phyloP scores from a whole-genome alignment of 2,888 invertebrate species.

The Dastarcus helophoroides region DNA sequence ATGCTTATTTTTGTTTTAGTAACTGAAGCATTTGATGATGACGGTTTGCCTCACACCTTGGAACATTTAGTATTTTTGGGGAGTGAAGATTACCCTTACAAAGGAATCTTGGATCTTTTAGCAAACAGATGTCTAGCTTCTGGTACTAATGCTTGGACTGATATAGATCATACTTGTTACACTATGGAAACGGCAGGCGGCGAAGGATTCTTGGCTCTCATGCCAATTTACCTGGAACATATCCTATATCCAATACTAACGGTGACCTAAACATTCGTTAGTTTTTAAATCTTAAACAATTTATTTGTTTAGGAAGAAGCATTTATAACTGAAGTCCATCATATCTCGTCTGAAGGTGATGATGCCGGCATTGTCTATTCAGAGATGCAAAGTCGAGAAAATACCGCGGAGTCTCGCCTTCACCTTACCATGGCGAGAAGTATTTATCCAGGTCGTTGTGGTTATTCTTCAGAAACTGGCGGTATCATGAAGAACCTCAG shows the following conservation, averaged over 20 bases:
- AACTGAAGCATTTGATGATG: slow-evolving; percentile 84
- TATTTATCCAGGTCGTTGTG: slow-evolving; percentile 70
- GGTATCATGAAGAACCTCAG: slow-evolving; percentile 76
- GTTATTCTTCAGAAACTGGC: slow-evolving; percentile 77
- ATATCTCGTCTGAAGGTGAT: slow-evolving; percentile 76
- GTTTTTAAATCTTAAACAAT: background rate
- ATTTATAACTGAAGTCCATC: slow-evolving; percentile 84
- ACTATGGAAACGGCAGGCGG: slow-evolving; percentile 79
- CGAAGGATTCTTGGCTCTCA: slow-evolving; percentile 75
- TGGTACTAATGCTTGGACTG: slow-evolving; percentile 88
- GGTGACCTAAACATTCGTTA: slow-evolving; percentile 34
- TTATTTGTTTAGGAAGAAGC: slow-evolving; percentile 52
- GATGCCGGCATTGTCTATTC: slow-evolving; percentile 94
- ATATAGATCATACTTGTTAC: slow-evolving; percentile 79
- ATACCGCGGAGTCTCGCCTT: slow-evolving; percentile 62
- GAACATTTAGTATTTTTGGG: slow-evolving; percentile 88
- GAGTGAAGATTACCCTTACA: slow-evolving; percentile 80
- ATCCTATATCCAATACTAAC: slow-evolving; percentile 74
- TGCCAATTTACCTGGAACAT: slow-evolving; percentile 87
- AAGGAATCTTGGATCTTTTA: slow-evolving; percentile 76
- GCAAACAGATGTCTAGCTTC: slow-evolving; percentile 84
- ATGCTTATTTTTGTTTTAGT: slow-evolving; percentile 41
- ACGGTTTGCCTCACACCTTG: slow-evolving; percentile 85
- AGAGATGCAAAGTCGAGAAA: slow-evolving; percentile 85
- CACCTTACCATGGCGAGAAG: slow-evolving; percentile 52